phyloP scores from a whole-genome alignment of 2,797 vertebrate species.

The Sphenopsis melanotis region DNA sequence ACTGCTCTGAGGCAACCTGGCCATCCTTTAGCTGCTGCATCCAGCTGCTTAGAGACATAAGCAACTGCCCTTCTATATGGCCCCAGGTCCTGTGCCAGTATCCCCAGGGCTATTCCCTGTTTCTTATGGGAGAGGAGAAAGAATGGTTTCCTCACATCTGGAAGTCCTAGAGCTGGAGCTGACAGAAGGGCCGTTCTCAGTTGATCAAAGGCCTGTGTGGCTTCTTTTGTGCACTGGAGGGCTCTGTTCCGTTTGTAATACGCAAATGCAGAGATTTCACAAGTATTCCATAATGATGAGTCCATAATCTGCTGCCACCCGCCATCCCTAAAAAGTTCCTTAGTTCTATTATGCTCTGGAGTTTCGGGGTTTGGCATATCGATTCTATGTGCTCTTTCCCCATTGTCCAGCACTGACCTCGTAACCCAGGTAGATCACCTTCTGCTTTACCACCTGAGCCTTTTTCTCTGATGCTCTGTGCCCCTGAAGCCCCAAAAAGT shows the following conservation, averaged over 20 bases:
- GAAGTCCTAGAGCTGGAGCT: background rate
- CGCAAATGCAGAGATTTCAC: background rate
- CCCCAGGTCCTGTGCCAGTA: background rate
- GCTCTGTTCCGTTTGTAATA: background rate
- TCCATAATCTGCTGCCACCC: background rate
- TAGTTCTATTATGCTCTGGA: background rate
- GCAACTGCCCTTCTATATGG: background rate
- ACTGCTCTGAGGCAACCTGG: background rate
- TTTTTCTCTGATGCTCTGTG: background rate
- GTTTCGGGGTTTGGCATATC: background rate
- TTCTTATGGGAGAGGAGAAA: background rate
- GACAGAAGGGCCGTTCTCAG: background rate
- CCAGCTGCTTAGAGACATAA: background rate
- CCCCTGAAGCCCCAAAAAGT: background rate
- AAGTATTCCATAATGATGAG: background rate
- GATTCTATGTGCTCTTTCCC: background rate
- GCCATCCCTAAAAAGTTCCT: background rate
- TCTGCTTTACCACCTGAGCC: background rate
- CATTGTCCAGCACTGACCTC: background rate
- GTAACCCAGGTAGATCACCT: background rate
- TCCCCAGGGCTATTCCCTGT: background rate
- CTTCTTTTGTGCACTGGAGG: background rate
- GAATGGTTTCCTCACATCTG: background rate
- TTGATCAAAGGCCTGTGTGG: background rate
- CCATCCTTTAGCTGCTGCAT: background rate